Base-by-base conservation (phyloP, 2,888 invertebrate species). In the Therioaphis trifolii region DNA sequence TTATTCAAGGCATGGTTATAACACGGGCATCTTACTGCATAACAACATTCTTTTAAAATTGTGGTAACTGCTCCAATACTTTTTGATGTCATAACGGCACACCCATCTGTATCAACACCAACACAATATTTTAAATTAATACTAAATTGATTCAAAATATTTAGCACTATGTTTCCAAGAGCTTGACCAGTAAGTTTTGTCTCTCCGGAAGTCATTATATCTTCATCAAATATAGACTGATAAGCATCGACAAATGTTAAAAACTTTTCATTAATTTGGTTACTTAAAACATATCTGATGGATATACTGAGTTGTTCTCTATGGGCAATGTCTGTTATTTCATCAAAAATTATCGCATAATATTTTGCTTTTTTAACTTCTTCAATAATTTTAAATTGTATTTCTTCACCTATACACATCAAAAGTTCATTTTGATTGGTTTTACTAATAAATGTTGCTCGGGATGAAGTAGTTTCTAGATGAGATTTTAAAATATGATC, bases 351-450 rank as follows among this genome's bases (percentile, higher is more conserved):
- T n/a, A n/a, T n/a, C n/a, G n/a, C n/a, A n/a, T n/a, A n/a, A 29
- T 18, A 4, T 35, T 29, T n/a, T 11, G 18, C 63, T 63, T 15
- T 4, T 63, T 63, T n/a, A 35, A 35, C 7, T 18, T 35, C 18
- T 15, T 52, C 15, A 52, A 52, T 15, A 52, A 15, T 52, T 43
- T 43, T 4, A 9, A 43, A 43, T 15, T 52, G 52, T 12, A 52
- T 52, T 52, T 52, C 52, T 52, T 52, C 52, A 11, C 18, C 18
- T 52, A 52, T 18, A 52, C 24, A 84, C 5, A 14, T 80, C 49
- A 80, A 71, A n/a, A 80, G 29, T 27, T 80, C 80, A 49, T 80
- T 80, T 80, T 80, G 71, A 69, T 49, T 80, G 27, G 80, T 80
- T 71, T 80, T 80, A 69, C 80, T 80, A 46, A 80, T 69, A 52